Base-by-base conservation (phyloP, 2,797 vertebrate species). In the Poeciliopsis turneri region DNA sequence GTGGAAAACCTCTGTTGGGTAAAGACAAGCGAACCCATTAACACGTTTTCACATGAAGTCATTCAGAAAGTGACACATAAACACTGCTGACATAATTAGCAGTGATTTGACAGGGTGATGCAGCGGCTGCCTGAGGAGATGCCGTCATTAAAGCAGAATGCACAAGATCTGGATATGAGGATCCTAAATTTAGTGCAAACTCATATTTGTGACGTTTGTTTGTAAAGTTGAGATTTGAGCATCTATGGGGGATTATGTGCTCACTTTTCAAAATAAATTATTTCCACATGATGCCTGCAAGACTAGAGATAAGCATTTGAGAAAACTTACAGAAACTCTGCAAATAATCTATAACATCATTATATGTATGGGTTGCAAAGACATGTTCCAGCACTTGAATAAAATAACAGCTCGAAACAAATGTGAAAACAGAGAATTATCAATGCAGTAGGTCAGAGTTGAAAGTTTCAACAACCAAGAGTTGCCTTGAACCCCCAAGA, bases 1-100 rank as follows among this genome's bases (percentile, higher is more conserved):
- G 98, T 99, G 92, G 98, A 99, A 94, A 99, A 99, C 93, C 96
- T 97, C 98, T 99, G 95, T 55, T 7, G 30, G 57, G 66, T 10
- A 51, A 36, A 28, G 1, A 33, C 5, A 68, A 73, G 12, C 23
- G 7, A 16, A 1, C 0, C 25, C 36, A 59, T 75, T 79, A 53
- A 81, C 2, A 74, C 1, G 64, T 30, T 16, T 39, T n/a, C 18
- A 74, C 4, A 30, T 43, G 51, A 66, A 72, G 13, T 11, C 11
- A 30, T 49, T 78, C 51, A 84, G 49, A 81, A 8, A 70, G 36
- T 23, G 28, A 61, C 61, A 39, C 64, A 68, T n/a, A 41, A 69
- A 69, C 16, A 46, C 30, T 41, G n/a, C 36, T 43, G 75, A 70
- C 75, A 76, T 61, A 49, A 6, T 66, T 68, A 76, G 46, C 59